A percentile compares a stretch with the other conserved stretches of the same genome.
Conservation (phyloP, 30 jellyfish, hydroid and myxozoan species). For the Chrysaora quinquecirrha region DNA sequence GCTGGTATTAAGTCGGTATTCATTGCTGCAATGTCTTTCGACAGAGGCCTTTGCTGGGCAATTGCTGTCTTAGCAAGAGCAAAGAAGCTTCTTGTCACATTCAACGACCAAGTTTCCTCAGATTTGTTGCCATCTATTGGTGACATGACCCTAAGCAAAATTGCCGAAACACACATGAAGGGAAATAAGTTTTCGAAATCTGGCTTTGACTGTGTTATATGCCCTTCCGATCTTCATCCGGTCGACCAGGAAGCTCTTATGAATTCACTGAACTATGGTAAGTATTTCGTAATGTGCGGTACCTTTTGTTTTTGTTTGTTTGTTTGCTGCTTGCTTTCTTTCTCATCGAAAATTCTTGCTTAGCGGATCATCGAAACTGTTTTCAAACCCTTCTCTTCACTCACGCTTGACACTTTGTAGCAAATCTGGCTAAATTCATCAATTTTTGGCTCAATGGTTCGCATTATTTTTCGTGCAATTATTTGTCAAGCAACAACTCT, state of each 20-base stretch:
- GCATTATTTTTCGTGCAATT: no score
- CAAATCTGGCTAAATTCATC: no score
- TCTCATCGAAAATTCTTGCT: no score
- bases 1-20: slow-evolving; percentile 9
- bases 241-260: slow-evolving; percentile 2
- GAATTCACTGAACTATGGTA: background rate
- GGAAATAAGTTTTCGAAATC: background rate
- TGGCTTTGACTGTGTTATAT: slow-evolving; percentile 3
- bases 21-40: slow-evolving; percentile 10
- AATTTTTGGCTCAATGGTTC: no score
- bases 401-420: no score
- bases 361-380: no score
- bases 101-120: slow-evolving; percentile 2
- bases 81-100: slow-evolving; percentile 36
- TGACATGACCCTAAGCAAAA: background rate
- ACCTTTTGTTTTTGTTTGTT: no score
- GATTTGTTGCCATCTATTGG: background rate
- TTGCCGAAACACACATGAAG: slow-evolving; percentile 24
- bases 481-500: no score
- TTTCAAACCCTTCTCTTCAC: no score
- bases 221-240: background rate
- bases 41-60: slow-evolving; percentile 53
- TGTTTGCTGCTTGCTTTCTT: no score
- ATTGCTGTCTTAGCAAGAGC: slow-evolving; percentile 42
- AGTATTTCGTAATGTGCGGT: no score